phyloP scores from a whole-genome alignment of 2,113 vertebrate genomes.

The Mola mola region DNA sequence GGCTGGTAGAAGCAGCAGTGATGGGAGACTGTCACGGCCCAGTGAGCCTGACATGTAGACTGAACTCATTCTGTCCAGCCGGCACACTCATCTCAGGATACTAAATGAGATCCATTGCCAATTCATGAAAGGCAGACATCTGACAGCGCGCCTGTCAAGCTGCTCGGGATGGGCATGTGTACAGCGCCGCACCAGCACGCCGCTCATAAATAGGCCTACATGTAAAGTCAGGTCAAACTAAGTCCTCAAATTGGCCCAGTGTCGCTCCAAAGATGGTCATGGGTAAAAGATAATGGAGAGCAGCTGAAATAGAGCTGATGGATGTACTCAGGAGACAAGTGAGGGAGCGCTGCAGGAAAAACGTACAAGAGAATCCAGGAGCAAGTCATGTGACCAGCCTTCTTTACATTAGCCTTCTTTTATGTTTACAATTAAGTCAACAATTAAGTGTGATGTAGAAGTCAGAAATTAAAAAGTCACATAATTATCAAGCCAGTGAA shows the following conservation, averaged over 20 bases:
- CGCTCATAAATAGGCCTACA: slow-evolving; percentile 55
- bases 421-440: no score
- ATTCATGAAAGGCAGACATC: slow-evolving; percentile 82
- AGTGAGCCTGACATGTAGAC: slow-evolving; percentile 83
- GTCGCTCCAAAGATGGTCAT: slow-evolving; percentile 10
- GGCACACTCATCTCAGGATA: slow-evolving; percentile 78
- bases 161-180: slow-evolving; percentile 65
- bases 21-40: slow-evolving; percentile 90
- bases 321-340: not conserved
- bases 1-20: slow-evolving; percentile 83
- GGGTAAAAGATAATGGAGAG: not conserved
- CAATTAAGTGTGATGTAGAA: no score
- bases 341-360: not conserved
- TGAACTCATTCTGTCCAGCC: slow-evolving; percentile 83
- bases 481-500: no score
- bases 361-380: no score
- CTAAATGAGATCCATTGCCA: slow-evolving; percentile 88
- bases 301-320: slow-evolving; percentile 11
- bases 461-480: no score
- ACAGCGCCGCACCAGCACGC: slow-evolving; percentile 56
- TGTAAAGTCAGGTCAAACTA: slow-evolving; percentile 30
- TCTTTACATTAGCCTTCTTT: no score
- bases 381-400: no score
- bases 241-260: slow-evolving; percentile 17
- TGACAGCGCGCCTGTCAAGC: slow-evolving; percentile 87